Conservation (phyloP, 1,140 invertebrate species). For the Adoxophyes honmai region DNA sequence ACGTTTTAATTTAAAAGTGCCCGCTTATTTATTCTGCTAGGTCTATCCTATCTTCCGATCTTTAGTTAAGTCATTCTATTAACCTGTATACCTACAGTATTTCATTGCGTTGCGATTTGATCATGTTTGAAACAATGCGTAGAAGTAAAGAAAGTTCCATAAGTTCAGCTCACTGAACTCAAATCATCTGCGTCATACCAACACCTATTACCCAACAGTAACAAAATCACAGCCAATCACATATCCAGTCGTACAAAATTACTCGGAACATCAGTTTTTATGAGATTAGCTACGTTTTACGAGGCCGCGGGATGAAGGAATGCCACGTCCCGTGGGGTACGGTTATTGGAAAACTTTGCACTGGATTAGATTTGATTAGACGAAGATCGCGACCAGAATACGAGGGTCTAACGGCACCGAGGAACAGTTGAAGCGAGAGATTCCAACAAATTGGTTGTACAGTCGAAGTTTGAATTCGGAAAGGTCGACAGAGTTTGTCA, state of each 20-base stretch:
- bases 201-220: background rate
- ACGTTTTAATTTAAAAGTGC: no score
- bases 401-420: background rate
- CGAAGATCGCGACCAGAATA: background rate
- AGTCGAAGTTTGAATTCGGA: background rate
- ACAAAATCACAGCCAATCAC: background rate
- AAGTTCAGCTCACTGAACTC: no score
- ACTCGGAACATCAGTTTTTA: conserved; percentile 14
- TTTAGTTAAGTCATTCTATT: no score
- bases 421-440: background rate
- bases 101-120: no score
- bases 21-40: no score
- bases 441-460: background rate
- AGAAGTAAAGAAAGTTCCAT: no score
- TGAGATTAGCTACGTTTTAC: conserved; percentile 36
- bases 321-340: conserved; percentile 22
- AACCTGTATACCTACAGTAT: no score
- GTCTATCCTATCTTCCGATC: no score
- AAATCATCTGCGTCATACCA: background rate
- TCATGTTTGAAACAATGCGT: no score
- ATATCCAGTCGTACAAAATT: background rate
- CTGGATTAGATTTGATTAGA: conserved; percentile 64
- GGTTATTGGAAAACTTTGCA: conserved; percentile 75
- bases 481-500: conserved; percentile 1
- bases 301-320: conserved; percentile 41